Evolutionary conservation across 2,797 vertebrate genomes (phyloP).

Genomic region (Rhinophrynus dorsalis): DNA sequence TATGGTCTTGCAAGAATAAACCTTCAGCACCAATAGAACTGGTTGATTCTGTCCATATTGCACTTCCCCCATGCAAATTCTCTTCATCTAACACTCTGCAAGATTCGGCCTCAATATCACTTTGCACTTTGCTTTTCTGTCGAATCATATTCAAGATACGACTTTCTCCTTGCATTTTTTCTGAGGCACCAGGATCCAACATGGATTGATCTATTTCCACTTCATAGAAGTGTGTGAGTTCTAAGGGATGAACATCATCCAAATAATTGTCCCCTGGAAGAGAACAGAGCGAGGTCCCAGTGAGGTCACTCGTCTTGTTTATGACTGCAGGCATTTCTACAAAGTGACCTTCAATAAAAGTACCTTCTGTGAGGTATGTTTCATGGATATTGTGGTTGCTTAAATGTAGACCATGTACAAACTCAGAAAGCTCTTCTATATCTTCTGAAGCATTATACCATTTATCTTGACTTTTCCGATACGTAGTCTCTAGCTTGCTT

Average conservation of each 20-base stretch:
- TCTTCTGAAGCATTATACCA: constrained; percentile 71
- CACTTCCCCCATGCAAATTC: constrained; percentile 97
- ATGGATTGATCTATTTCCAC: constrained; percentile 99
- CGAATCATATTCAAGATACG: constrained; percentile 99
- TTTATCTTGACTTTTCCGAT: constrained; percentile 81
- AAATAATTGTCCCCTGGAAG: constrained; percentile 87
- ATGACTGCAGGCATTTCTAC: constrained; percentile 91
- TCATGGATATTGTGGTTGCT: constrained; percentile 84
- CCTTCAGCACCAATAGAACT: constrained; percentile 85
- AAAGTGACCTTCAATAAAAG: constrained; percentile 97
- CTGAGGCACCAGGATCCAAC: constrained; percentile 99
- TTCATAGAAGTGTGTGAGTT: constrained; percentile 99
- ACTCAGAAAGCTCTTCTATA: constrained; percentile 81
- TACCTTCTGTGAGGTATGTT: constrained; percentile 93
- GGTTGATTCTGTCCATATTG: constrained; percentile 94
- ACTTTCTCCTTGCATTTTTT: constrained; percentile 93
- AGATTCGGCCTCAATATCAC: constrained; percentile 94
- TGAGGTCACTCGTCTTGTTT: constrained; percentile 83
- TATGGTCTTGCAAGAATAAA: constrained; percentile 88
- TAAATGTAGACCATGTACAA: constrained; percentile 88
- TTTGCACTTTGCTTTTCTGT: constrained; percentile 92
- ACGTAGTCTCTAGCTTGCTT: constrained; percentile 97
- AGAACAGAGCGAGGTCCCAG: constrained; percentile 90
- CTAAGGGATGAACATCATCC: constrained; percentile 98
- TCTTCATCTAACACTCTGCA: constrained; percentile 95